Conservation (phyloP, 2,113 vertebrate genomes). For the Pungitius pungitius region DNA sequence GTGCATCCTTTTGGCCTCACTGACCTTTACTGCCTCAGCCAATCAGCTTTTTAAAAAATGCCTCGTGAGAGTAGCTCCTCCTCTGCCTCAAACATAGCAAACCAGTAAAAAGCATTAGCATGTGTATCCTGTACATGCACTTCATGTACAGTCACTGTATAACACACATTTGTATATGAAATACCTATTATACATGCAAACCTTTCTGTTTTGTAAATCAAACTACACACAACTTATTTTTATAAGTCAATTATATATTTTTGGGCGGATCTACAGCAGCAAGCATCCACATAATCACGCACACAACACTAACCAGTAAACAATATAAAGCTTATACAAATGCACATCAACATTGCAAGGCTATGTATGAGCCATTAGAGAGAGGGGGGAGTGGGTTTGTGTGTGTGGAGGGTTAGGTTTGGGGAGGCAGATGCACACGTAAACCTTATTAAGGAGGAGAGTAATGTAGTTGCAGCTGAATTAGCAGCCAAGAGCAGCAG, state of each 20-base stretch:
- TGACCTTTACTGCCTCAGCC: constrained; percentile 35
- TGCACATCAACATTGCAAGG: not conserved
- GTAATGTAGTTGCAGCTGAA: constrained; percentile 71
- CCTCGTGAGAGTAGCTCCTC: constrained; percentile 19
- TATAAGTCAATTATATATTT: not conserved
- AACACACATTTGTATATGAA: not conserved
- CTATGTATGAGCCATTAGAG: constrained; percentile 10
- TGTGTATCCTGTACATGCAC: constrained; percentile 7
- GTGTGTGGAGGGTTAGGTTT: constrained; percentile 23
- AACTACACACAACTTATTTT: not conserved
- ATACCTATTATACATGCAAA: not conserved
- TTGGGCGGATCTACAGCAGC: not conserved
- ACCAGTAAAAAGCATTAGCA: constrained; percentile 19
- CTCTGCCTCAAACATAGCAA: not conserved
- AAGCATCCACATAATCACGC: not conserved
- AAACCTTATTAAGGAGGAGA: constrained; percentile 60
- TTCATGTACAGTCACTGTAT: not conserved
- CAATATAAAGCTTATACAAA: constrained; percentile 7
- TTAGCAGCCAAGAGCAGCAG: constrained; percentile 54
- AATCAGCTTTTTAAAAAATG: constrained; percentile 42
- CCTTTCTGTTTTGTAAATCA: not conserved
- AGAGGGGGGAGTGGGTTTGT: not conserved
- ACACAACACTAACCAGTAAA: not conserved
- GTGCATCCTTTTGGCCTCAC: constrained; percentile 19
- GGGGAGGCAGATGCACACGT: constrained; percentile 42